Evolutionary conservation across 2,113 vertebrate genomes (phyloP).

Genomic region (Vicugna pacos): DNA sequence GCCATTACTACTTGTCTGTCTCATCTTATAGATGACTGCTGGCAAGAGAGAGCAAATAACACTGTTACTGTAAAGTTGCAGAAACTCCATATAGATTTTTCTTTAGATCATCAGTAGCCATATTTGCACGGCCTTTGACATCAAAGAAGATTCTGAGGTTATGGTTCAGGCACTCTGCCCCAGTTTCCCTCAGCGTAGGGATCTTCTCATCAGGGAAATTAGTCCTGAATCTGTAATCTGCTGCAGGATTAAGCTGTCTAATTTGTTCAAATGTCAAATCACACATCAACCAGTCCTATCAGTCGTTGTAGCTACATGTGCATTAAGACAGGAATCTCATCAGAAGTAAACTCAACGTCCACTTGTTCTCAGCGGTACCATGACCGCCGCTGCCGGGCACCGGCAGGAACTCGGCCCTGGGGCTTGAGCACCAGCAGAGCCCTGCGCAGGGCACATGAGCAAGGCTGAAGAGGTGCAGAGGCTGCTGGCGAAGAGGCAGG

Average conservation of each 20-base stretch:
- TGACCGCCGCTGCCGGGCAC: conserved; percentile 91
- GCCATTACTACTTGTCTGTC: conserved; percentile 93
- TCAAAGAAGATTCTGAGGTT: conserved; percentile 93
- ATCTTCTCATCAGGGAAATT: conserved; percentile 91
- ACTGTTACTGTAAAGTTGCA: conserved; percentile 91
- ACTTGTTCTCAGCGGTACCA: conserved; percentile 92
- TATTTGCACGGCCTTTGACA: conserved; percentile 93
- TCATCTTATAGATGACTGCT: conserved; percentile 97
- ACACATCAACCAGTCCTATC: conserved; percentile 88
- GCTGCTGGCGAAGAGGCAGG: conserved; percentile 84
- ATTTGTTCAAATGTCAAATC: conserved; percentile 89
- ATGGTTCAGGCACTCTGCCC: conserved; percentile 90
- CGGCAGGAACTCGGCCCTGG: conserved; percentile 79
- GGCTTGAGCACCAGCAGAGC: conserved; percentile 89
- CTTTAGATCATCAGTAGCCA: conserved; percentile 91
- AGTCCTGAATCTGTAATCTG: conserved; percentile 91
- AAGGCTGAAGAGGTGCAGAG: conserved; percentile 89
- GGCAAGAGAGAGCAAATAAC: conserved; percentile 94
- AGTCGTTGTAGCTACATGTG: conserved; percentile 93
- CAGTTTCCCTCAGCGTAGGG: conserved; percentile 91
- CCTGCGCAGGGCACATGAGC: conserved; percentile 87
- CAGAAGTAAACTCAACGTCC: conserved; percentile 93
- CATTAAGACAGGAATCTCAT: conserved; percentile 93
- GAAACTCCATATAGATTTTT: conserved; percentile 89
- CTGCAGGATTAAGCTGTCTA: conserved; percentile 89